phyloP scores from a whole-genome alignment of 2,888 invertebrate species.

The Carabus problematicus region DNA sequence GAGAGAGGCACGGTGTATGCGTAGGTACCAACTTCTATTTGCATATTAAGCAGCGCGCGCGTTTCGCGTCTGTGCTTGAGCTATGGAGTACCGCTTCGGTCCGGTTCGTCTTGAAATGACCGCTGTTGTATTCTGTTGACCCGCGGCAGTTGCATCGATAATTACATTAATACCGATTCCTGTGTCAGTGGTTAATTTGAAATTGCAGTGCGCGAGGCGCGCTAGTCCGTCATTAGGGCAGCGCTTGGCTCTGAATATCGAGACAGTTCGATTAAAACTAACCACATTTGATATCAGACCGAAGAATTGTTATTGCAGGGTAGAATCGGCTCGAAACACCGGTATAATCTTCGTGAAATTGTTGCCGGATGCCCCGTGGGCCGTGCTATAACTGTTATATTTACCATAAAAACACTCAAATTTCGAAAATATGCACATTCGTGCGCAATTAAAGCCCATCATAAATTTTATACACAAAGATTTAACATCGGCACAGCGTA shows the following conservation, averaged over 20 bases:
- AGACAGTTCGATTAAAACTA: conserved; percentile 55
- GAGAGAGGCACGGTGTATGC: conserved; percentile 6
- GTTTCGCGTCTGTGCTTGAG: conserved; percentile 36
- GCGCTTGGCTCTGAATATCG: conserved; percentile 49
- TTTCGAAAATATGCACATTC: conserved; percentile 43
- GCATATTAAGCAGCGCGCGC: conserved; percentile 30
- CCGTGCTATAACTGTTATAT: conserved; percentile 42
- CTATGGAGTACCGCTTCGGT: conserved; percentile 44
- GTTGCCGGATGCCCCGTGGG: conserved; percentile 41
- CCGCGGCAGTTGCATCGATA: conserved; percentile 55
- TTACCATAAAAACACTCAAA: conserved; percentile 42
- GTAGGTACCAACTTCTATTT: conserved; percentile 8
- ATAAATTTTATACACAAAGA: conserved; percentile 43
- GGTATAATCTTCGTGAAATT: conserved; percentile 42
- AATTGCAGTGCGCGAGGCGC: conserved; percentile 53
- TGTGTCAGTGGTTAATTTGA: conserved; percentile 47
- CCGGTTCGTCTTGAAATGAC: conserved; percentile 48
- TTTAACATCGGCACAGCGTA: conserved; percentile 35
- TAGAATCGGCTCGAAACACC: conserved; percentile 35
- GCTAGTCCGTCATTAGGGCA: conserved; percentile 45
- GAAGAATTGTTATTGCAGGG: conserved; percentile 58
- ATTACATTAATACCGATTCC: conserved; percentile 59
- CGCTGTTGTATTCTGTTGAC: conserved; percentile 49
- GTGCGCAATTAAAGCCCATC: conserved; percentile 41
- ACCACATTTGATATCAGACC: conserved; percentile 59